A percentile compares a stretch with the other conserved stretches of the same genome.
These are phyloP conservation scores for Malurus cyaneus DNA, from an alignment of 2,113 vertebrate species.

Conservation along the genomic window DNA sequence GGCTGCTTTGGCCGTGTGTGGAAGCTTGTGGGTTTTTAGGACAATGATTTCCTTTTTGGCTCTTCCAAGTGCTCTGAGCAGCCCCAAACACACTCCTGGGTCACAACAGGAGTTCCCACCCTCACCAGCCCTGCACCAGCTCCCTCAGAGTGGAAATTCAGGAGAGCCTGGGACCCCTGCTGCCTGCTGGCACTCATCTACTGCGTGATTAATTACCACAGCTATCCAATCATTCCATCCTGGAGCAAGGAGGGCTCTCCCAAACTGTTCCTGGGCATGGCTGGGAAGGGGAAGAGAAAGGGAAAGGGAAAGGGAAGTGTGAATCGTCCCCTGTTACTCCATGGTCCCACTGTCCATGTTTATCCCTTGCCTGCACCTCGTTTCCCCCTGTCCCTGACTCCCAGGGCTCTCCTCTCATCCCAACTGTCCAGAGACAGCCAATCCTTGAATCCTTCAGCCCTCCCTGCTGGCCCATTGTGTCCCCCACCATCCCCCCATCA, in stretches of 20 bases:
- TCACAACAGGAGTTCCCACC: neutral
- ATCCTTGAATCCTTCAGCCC: neutral
- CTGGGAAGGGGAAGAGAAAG: neutral
- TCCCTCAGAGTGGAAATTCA: neutral
- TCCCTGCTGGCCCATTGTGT: neutral
- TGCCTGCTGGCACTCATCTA: neutral
- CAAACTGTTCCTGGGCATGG: neutral
- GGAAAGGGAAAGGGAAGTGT: rapidly evolving
- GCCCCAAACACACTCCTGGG: neutral
- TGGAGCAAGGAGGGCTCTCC: neutral
- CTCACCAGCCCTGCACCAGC: neutral
- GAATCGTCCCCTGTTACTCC: neutral
- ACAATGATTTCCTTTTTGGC: neutral
- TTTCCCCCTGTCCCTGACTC: neutral
- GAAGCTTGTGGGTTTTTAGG: neutral
- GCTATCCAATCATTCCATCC: neutral
- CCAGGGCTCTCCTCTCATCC: neutral
- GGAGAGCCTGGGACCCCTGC: neutral
- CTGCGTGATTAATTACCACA: neutral
- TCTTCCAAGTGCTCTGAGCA: neutral
- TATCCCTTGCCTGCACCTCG: neutral
- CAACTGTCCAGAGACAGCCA: neutral
- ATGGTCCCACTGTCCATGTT: neutral
- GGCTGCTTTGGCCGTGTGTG: no score
- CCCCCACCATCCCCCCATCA: rapidly evolving